phyloP scores from a whole-genome alignment of 2,797 vertebrate genomes.

The Sarcophilus harrisii region DNA sequence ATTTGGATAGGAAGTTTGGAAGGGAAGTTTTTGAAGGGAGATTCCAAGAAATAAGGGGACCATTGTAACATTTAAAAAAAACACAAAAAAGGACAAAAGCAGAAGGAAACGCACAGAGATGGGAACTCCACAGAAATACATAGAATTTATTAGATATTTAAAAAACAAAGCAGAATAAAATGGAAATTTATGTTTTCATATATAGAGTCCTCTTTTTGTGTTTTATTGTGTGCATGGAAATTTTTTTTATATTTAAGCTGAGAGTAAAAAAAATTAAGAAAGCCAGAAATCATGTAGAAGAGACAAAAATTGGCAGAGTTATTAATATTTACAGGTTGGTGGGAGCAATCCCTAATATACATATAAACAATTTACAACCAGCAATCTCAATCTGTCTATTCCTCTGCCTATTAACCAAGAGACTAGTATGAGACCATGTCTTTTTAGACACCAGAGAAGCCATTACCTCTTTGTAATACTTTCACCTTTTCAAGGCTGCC shows the following conservation, averaged over 20 bases:
- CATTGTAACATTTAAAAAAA: neutral
- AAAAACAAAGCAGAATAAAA: neutral
- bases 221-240: neutral
- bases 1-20: neutral
- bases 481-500: neutral
- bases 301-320: neutral
- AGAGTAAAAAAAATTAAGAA: neutral
- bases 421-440: neutral
- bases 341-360: neutral
- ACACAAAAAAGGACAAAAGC: neutral
- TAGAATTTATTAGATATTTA: neutral
- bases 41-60: neutral
- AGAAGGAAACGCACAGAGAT: neutral
- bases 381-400: neutral
- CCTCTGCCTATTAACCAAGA: neutral
- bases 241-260: neutral
- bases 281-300: neutral
- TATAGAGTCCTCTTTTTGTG: neutral
- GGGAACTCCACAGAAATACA: neutral
- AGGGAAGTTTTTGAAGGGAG: neutral
- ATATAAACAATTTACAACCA: neutral
- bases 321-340: neutral
- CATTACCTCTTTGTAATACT: neutral
- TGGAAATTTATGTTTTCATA: neutral
- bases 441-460: neutral